These are phyloP conservation scores for Callyntrura guangdongensis DNA, from an alignment of 2,888 invertebrate genomes.

Conservation along the genomic window DNA sequence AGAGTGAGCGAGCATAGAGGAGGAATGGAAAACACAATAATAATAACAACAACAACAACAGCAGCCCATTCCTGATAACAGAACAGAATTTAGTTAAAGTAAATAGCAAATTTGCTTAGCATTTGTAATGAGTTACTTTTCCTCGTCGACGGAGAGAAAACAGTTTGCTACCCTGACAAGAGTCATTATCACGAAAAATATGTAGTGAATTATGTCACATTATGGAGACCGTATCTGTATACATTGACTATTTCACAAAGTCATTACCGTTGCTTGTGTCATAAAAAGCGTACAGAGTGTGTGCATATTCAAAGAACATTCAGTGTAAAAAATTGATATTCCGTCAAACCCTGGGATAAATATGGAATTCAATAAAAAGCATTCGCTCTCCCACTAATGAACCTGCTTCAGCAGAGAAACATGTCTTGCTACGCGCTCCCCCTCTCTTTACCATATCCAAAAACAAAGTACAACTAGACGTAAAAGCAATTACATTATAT, in stretches of 20 bases:
- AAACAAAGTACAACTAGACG: conserved; percentile 32
- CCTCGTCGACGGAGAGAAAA: too few species aligned
- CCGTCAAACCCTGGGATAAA: conserved; percentile 16
- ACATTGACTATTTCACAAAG: not conserved
- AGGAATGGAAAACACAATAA: too few species aligned
- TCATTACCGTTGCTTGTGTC: not conserved
- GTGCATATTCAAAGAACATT: not conserved
- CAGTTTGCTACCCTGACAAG: too few species aligned
- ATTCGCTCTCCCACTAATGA: conserved; percentile 55
- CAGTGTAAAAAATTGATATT: conserved; percentile 1
- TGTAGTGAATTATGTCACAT: too few species aligned
- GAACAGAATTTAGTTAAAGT: not conserved
- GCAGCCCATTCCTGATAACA: not conserved
- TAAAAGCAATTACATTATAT: conserved; percentile 54
- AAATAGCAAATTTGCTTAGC: not conserved
- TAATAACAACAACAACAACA: not conserved
- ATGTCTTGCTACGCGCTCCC: not conserved
- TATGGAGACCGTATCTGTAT: too few species aligned
- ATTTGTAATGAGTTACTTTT: too few species aligned
- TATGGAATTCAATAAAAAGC: conserved; percentile 49
- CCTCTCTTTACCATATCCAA: not conserved
- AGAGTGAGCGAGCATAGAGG: not conserved
- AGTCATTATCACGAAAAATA: too few species aligned
- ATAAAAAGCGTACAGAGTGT: not conserved
- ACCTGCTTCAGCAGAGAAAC: not conserved